phyloP scores from a whole-genome alignment of 2,888 invertebrate genomes.

The Venusia cambrica region DNA sequence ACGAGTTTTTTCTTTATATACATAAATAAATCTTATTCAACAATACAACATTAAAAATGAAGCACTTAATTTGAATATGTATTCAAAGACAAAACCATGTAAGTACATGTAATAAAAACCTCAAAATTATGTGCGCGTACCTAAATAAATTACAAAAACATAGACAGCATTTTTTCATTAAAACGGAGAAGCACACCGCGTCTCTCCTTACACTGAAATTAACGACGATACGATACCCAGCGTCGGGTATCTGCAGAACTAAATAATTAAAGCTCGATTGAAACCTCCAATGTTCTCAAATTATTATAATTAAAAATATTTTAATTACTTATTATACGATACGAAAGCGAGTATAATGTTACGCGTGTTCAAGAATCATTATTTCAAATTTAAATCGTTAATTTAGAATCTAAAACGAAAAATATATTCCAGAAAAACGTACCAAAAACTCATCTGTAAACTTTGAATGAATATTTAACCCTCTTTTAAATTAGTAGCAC shows the following conservation, averaged over 20 bases:
- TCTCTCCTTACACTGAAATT: constrained; percentile 56
- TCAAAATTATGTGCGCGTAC: constrained; percentile 16
- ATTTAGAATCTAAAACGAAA: constrained; percentile 4
- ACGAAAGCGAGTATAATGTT: constrained; percentile 26
- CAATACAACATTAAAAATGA: too few species aligned
- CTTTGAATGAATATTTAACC: too few species aligned
- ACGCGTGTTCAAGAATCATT: constrained; percentile 31
- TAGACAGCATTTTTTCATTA: constrained; percentile 34
- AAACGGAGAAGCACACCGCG: constrained; percentile 40
- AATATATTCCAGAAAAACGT: too few species aligned
- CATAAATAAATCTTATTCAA: too few species aligned
- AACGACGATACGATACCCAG: constrained; percentile 47
- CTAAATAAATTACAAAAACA: constrained; percentile 20
- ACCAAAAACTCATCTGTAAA: too few species aligned
- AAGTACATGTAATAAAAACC: constrained; percentile 14
- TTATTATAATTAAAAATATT: constrained; percentile 62
- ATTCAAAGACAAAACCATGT: too few species aligned
- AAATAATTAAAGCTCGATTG: constrained; percentile 62
- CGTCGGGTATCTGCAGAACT: constrained; percentile 53
- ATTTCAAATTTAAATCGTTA: too few species aligned
- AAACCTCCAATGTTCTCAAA: constrained; percentile 60
- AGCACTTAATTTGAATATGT: too few species aligned
- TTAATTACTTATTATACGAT: constrained; percentile 50
- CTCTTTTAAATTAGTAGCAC: too few species aligned
- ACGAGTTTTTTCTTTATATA: too few species aligned